A percentile compares a stretch with the other conserved stretches of the same genome.
These are phyloP conservation scores for Cyanocitta stelleri DNA, from an alignment of 2,113 vertebrate species.

Conservation along the genomic window DNA sequence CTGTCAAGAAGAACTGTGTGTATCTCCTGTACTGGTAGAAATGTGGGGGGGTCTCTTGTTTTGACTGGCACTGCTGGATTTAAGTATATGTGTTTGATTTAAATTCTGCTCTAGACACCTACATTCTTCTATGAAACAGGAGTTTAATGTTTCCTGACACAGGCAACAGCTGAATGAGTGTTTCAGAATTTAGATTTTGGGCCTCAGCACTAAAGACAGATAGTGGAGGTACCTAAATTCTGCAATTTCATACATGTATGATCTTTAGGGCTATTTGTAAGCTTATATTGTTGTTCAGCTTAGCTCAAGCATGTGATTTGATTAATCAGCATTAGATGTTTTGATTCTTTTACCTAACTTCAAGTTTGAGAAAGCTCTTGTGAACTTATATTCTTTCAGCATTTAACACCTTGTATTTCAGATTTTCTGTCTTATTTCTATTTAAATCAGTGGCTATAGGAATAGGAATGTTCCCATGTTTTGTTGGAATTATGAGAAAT, in stretches of 20 bases:
- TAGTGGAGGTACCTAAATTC: background rate
- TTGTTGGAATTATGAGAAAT: background rate
- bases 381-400: background rate
- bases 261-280: background rate
- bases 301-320: background rate
- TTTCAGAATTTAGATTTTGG: background rate
- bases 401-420: background rate
- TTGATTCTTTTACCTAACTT: background rate
- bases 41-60: background rate
- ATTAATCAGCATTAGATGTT: background rate
- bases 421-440: background rate
- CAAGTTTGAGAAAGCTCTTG: background rate
- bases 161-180: background rate
- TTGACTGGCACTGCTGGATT: background rate
- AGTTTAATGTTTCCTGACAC: background rate
- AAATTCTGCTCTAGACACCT: background rate
- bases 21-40: background rate
- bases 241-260: background rate
- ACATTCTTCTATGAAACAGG: background rate
- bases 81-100: background rate
- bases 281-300: background rate
- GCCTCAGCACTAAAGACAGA: background rate
- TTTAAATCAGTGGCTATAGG: background rate
- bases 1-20: background rate
- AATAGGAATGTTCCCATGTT: background rate